Evolutionary conservation across 2,113 vertebrate species (phyloP).

Genomic region (Crotalus horridus): DNA sequence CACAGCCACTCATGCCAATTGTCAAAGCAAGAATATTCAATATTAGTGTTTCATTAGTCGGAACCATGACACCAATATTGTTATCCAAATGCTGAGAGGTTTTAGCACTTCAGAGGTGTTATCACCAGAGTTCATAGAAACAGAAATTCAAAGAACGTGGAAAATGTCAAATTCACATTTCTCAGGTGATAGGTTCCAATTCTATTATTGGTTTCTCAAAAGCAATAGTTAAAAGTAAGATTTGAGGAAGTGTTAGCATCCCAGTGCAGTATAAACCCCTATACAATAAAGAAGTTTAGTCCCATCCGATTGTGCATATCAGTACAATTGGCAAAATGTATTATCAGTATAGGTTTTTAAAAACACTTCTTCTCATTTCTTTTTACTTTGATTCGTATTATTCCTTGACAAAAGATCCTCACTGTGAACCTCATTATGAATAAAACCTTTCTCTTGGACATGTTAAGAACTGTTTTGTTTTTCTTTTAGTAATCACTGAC

Average conservation of each 20-base stretch:
- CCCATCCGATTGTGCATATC: neutral
- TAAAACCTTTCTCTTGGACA: neutral
- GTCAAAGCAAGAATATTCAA: too few species aligned
- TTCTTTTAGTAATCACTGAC: neutral
- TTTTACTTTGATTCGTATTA: neutral
- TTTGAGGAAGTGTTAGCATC: neutral
- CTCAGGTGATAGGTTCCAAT: conserved; percentile 19
- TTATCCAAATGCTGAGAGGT: conserved; percentile 10
- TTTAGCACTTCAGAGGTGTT: neutral
- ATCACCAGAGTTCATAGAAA: neutral
- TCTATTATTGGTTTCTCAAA: conserved; percentile 14
- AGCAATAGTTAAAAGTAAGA: neutral
- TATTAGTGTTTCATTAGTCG: too few species aligned
- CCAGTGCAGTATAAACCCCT: neutral
- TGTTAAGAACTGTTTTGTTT: neutral
- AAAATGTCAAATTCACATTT: neutral
- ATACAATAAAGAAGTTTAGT: neutral
- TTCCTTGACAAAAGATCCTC: neutral
- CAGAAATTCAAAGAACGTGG: conserved; percentile 22
- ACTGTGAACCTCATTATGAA: neutral
- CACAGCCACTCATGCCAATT: conserved; percentile 32
- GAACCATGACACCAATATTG: neutral
- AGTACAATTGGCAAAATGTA: neutral
- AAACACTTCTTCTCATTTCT: neutral
- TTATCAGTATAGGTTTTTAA: neutral